Percentiles rank a stretch among this genome's conserved stretches.
Evolutionary conservation across 1,140 invertebrate species (phyloP).

Genomic region (Charaxes varanes): DNA sequence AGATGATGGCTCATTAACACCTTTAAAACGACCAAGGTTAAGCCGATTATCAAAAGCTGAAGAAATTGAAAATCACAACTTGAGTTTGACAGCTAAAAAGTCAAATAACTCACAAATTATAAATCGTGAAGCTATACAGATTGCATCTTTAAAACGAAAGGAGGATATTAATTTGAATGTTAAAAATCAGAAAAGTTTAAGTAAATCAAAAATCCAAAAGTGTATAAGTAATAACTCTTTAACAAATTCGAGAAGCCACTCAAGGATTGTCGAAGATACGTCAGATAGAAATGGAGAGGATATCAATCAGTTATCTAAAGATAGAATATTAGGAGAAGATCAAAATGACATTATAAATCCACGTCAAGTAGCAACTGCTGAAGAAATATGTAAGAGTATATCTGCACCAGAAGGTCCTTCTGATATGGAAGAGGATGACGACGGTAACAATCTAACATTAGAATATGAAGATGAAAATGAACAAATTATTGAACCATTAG

Average conservation of each 20-base stretch:
- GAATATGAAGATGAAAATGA: constrained; percentile 29
- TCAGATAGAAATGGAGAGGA: too few relatives aligned
- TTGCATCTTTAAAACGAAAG: too few relatives aligned
- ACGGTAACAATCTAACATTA: constrained; percentile 27
- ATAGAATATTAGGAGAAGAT: too few relatives aligned
- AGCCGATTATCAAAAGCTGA: constrained; percentile 31
- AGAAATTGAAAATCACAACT: constrained; percentile 18
- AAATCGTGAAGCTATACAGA: constrained; percentile 15
- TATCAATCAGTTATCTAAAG: too few relatives aligned
- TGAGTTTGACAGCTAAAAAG: constrained; percentile 15
- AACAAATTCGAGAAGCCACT: too few relatives aligned
- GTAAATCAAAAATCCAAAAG: too few relatives aligned
- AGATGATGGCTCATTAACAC: constrained; percentile 28
- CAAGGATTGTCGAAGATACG: too few relatives aligned
- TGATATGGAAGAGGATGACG: constrained; percentile 18
- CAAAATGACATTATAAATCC: too few relatives aligned
- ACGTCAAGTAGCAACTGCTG: background rate
- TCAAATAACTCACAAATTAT: constrained; percentile 25
- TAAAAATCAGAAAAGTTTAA: too few relatives aligned
- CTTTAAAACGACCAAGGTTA: constrained; percentile 32
- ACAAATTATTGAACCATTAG: constrained; percentile 4
- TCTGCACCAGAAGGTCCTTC: constrained; percentile 10
- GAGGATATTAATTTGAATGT: too few relatives aligned
- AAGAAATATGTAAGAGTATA: constrained; percentile 10
- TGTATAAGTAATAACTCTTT: too few relatives aligned